Conservation (phyloP, 2,113 vertebrate species). For the Capreolus pygargus region DNA sequence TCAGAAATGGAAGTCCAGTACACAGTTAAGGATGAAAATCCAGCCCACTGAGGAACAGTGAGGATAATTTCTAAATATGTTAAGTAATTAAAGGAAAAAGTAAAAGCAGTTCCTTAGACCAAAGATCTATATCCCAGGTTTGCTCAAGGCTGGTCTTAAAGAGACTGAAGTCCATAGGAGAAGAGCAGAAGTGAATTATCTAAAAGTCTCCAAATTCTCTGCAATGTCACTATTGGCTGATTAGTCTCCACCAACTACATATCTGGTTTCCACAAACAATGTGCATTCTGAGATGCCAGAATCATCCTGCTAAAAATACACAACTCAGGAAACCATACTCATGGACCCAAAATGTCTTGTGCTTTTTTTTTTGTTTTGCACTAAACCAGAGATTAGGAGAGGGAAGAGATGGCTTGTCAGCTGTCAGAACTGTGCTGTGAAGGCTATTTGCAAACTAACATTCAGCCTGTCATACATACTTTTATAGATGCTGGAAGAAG, state of each 20-base stretch:
- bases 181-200: background rate
- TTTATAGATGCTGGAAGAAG: background rate
- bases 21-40: background rate
- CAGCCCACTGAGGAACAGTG: background rate
- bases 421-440: background rate
- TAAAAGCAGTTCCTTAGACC: background rate
- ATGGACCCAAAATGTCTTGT: background rate
- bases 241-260: background rate
- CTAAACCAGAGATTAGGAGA: background rate
- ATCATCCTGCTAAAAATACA: background rate
- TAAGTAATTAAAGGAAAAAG: background rate
- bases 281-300: background rate
- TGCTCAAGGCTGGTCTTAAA: background rate
- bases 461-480: background rate
- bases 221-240: background rate
- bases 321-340: background rate
- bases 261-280: background rate
- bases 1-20: background rate
- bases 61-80: background rate
- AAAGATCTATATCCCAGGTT: background rate
- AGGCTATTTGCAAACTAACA: background rate
- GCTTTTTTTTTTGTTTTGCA: background rate
- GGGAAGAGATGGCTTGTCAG: background rate
- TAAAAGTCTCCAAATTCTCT: background rate
- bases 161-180: background rate